Base-by-base conservation (phyloP, 1,140 invertebrate genomes). In the Calephelis nemesis region DNA sequence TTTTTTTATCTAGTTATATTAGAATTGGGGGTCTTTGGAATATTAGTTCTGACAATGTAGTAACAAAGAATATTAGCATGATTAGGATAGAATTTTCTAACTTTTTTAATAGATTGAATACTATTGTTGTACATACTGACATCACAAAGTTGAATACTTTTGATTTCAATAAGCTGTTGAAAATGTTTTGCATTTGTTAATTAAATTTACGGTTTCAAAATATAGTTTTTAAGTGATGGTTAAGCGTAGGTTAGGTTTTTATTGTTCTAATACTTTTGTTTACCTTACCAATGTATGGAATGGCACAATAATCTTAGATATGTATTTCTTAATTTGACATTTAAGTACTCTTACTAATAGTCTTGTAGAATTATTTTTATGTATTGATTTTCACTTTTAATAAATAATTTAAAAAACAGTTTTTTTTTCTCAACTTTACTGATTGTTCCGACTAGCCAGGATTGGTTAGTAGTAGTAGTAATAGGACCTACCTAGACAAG, bases 301-400 rank as follows among this genome's bases (percentile, higher is more conserved):
- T 67, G 60, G 77, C 77, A 84, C 80, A 85, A 79, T 67, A 67
- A 74, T 72, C 76, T 73, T 65, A 68, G 63, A 76, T 68, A 75
- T 39, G 62, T 65, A 62, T 78, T 74, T 82, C 82, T 83, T 52
- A 83, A 76, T 68, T 85, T 87, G 83, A 87, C 83, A 88, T 87
- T 83, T 83, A 81, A 78, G 79, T 78, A 83, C 77, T 82, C 79
- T 75, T 82, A 87, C 85, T 87, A 88, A 90, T 78, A 77, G 73
- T 83, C 85, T 79, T 87, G 70, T 86, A 83, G 80, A 75, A 73
- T 82, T 85, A 83, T 85, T 84, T 85, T 83, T 87, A 87, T 84
- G 76, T 78, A 85, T 87, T 90, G 80, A 86, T 86, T 88, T 88
- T 88, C 74, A 83, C 82, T 88, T 87, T 83, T 78, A 90, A 90